Evolutionary conservation across 2,797 vertebrate species (phyloP).

Genomic region (Melanotaenia pygmaea): DNA sequence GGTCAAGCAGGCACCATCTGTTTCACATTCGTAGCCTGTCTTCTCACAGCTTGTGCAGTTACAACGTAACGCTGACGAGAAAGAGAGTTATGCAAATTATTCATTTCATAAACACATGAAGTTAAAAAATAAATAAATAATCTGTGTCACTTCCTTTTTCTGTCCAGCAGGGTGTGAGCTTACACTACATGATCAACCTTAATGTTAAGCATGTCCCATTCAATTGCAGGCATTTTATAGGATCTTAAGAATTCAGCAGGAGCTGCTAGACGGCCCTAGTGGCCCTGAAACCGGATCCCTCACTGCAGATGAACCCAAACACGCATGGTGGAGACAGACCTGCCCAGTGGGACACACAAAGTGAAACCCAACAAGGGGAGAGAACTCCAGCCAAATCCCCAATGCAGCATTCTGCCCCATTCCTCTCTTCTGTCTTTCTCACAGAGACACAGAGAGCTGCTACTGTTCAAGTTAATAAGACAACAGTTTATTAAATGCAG

Average conservation of each 20-base stretch:
- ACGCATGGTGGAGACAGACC: constrained; percentile 73
- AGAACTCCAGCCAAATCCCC: constrained; percentile 52
- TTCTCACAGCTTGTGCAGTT: constrained; percentile 94
- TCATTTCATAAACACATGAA: background rate
- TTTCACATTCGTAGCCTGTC: constrained; percentile 90
- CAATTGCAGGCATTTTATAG: constrained; percentile 51
- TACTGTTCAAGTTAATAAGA: constrained; percentile 63
- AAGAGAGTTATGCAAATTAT: constrained; percentile 5
- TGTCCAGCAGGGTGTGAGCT: constrained; percentile 67
- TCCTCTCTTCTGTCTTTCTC: constrained; percentile 48
- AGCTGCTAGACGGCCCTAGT: constrained; percentile 73
- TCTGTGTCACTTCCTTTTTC: background rate
- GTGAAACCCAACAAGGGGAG: constrained; percentile 73
- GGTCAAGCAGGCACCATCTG: constrained; percentile 96
- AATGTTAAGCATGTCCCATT: constrained; percentile 23
- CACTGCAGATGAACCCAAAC: constrained; percentile 86
- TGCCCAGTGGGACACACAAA: constrained; percentile 68
- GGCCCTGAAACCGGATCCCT: constrained; percentile 82
- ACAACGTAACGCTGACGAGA: constrained; percentile 84
- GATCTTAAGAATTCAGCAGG: constrained; percentile 56
- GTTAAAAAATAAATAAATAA: background rate
- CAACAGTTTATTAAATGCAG: constrained; percentile 59
- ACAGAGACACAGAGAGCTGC: constrained; percentile 36
- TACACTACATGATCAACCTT: constrained; percentile 6
- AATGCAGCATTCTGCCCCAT: constrained; percentile 64